These are phyloP conservation scores for Acleris holmiana DNA, from an alignment of 2,888 invertebrate genomes.

Conservation along the genomic window DNA sequence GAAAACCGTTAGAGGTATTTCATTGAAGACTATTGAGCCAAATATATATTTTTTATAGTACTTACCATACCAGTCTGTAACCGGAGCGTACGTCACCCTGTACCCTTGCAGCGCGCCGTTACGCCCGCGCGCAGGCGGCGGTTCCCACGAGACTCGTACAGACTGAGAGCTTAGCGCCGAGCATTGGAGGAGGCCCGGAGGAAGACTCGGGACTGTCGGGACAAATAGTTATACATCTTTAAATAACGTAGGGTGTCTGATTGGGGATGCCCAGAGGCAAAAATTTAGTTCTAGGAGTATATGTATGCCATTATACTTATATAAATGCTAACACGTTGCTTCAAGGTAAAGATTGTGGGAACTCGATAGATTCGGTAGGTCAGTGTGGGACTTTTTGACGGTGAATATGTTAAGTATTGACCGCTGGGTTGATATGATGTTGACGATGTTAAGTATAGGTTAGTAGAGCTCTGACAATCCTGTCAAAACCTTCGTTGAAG, in stretches of 20 bases:
- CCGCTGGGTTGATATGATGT: no score
- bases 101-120: conserved; percentile 94
- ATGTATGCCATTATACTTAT: no score
- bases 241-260: not conserved
- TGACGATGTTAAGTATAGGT: no score
- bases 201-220: conserved; percentile 91
- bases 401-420: no score
- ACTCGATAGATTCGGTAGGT: no score
- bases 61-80: conserved; percentile 92
- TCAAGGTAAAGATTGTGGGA: no score
- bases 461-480: no score
- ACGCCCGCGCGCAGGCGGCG: conserved; percentile 91
- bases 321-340: no score
- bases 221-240: not conserved
- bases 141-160: conserved; percentile 93
- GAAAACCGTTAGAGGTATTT: not conserved
- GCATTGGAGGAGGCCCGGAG: conserved; percentile 92
- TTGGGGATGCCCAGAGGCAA: not conserved
- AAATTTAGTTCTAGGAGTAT: no score
- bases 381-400: no score
- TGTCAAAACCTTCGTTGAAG: no score
- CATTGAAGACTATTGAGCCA: no score
- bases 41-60: conserved; percentile 17
- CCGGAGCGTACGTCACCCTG: conserved; percentile 91
- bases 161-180: conserved; percentile 93